Base-by-base conservation (phyloP, 2,797 vertebrate genomes). In the Peromyscus eremicus region DNA sequence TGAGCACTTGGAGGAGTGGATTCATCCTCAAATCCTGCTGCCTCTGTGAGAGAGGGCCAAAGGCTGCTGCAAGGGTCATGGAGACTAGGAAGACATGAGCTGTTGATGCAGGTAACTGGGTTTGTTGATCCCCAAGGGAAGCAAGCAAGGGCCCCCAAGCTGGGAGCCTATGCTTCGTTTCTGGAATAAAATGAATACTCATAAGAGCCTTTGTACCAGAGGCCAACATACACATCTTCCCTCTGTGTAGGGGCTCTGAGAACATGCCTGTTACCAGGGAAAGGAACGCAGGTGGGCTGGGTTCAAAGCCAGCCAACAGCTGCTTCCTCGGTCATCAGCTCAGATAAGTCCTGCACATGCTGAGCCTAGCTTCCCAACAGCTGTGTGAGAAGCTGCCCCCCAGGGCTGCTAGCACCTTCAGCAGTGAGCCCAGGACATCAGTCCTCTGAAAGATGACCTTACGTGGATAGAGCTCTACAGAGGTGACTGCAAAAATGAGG, bases 51-150 rank as follows among this genome's bases (percentile, higher is more conserved):
- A 46, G 34, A 29, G 70, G 70, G 68, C 43, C 0, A 0, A 3
- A 6, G 16, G 13, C 52, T 1, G 0, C 64, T 55, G 5, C 0
- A 0, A 29, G 32, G 64, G 4, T 13, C 43, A 0, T 1, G 0
- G 7, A 13, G 2, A 21, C 29, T 34, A 0, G 88, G 27, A 49
- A 40, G 19, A 37, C 13, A 1, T 0, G 8, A 60, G 21, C 76
- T 29, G 21, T 4, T 0, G 27, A 55, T 5, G 0, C 57, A 1
- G 3, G 10, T 8, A 37, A 23, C 23, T n/a, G 34, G 3, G 57
- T 60, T 34, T n/a, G 16, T 40, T 25, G 16, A 8, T 32, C 0
- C 32, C 55, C 0, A 0, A 7, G 19, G n/a, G 19, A 5, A 55
- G 52, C 6, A 49, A 5, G 70, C 3, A 9, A 6, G 2, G 13